Evolutionary conservation across 2,888 invertebrate genomes (phyloP), one percentile per base, ranked within the genome.

Genomic region (Acleris holmiana): DNA sequence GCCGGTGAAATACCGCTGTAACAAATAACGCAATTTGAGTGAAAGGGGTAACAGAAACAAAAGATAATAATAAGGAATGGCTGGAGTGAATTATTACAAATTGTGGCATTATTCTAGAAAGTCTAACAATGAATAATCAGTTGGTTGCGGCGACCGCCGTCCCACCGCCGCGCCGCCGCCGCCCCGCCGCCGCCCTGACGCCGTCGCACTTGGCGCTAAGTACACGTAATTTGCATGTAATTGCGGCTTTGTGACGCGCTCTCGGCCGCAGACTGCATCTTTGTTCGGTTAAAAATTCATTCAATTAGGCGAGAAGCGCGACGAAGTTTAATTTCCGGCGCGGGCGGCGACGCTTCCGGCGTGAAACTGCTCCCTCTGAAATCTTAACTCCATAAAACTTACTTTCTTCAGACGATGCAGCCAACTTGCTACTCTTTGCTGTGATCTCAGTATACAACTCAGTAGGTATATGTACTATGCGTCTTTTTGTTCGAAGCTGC

Each of bases 1-100:
- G 98, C 96, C 67, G 99, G 98, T 75, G 97, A 95, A 86, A 97
- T 96, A 70, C 98, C 98, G 72, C 97, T 97, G 93, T 69, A 85
- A 84, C 75, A 78, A 75, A 70, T 64, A 69, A 69, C 54, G 46
- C 66, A 69, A 61, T 61, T 64, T 67, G 66, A 69, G 55, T 67
- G 68, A 69, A 69, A 54, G 67, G 69, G 60, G 67, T 62, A 67
- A 65, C 67, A 44, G 55, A 48, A 61, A 64, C 53, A 56, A 67
- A 56, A 64, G 64, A 49, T 50, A 59, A 63, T 62, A 61, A 67
- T 61, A 67, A 64, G 53, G 53, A 64, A 59, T 59, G 25, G 58
- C 47, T 78, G 77, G 79, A 81, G 83, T 79, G 78, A 79, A 79
- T 77, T 81, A 76, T 82, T 80, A 79, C 76, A 82, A 81, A 76